These are phyloP conservation scores for Petrocephalus sullivani DNA, from an alignment of 2,797 vertebrate species.

Conservation along the genomic window DNA sequence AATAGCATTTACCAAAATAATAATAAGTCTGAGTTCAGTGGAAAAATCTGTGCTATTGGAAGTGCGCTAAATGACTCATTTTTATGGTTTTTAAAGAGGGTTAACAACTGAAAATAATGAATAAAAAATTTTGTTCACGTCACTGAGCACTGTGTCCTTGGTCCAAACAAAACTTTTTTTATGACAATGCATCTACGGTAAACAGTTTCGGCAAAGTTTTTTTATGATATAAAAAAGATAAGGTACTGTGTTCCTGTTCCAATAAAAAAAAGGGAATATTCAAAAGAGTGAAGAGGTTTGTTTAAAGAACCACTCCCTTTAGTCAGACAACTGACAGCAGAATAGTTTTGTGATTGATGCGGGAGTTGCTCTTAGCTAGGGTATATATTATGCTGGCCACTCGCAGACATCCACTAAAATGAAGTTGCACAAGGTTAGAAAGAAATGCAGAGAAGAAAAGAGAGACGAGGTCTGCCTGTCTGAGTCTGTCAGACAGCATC, in stretches of 20 bases:
- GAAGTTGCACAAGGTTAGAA: background rate
- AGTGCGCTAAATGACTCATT: background rate
- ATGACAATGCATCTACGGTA: background rate
- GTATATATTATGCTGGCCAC: background rate
- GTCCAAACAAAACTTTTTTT: background rate
- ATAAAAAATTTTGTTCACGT: background rate
- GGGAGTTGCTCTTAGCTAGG: background rate
- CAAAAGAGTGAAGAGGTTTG: background rate
- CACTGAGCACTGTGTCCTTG: background rate
- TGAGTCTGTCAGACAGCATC: background rate
- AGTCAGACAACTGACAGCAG: background rate
- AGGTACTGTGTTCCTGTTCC: background rate
- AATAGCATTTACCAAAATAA: background rate
- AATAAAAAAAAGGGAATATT: background rate
- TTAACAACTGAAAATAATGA: background rate
- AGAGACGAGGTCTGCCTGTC: background rate
- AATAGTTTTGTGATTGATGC: background rate
- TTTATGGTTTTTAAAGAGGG: background rate
- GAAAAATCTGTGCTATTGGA: background rate
- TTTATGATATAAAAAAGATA: background rate
- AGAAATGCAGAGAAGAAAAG: background rate
- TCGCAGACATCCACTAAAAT: background rate
- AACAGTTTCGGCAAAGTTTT: background rate
- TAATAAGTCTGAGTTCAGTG: background rate
- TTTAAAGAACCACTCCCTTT: background rate